These are phyloP conservation scores for Nothobranchius furzeri DNA, from an alignment of 2,113 vertebrate genomes.

Conservation along the genomic window DNA sequence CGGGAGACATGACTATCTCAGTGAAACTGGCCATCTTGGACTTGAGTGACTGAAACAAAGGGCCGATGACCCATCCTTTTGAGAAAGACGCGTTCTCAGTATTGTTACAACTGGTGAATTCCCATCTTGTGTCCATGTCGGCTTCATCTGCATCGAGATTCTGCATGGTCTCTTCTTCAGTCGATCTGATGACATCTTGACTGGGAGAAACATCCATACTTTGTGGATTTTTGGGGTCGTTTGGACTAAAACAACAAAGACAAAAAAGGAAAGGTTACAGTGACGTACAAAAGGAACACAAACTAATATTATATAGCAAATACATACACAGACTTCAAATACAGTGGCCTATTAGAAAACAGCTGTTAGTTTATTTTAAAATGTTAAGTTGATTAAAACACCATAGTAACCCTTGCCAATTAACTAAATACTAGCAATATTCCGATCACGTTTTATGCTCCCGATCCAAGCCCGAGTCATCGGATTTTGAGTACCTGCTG, in stretches of 20 bases:
- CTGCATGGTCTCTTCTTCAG: background rate
- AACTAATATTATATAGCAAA: background rate
- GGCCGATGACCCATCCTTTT: constrained; percentile 83
- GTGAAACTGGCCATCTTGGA: constrained; percentile 90
- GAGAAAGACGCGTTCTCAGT: constrained; percentile 41
- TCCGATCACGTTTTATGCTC: too few relatives aligned
- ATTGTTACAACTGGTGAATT: background rate
- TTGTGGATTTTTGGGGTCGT: constrained; percentile 5
- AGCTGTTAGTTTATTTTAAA: background rate
- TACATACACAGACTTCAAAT: background rate
- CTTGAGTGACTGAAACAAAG: constrained; percentile 84
- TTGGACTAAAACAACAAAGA: constrained; percentile 24
- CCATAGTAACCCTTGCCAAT: too few relatives aligned
- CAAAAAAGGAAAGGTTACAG: background rate
- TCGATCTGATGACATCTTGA: constrained; percentile 7
- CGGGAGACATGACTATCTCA: constrained; percentile 88
- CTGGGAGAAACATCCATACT: constrained; percentile 2
- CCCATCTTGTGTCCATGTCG: constrained; percentile 5
- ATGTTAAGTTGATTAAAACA: background rate
- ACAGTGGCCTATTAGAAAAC: too few relatives aligned
- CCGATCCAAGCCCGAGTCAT: too few relatives aligned
- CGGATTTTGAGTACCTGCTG: too few relatives aligned
- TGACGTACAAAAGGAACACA: background rate
- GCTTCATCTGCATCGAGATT: background rate
- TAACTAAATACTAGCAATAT: background rate